A percentile compares a stretch with the other conserved stretches of the same genome.
Evolutionary conservation across 2,113 vertebrate genomes (phyloP).

Genomic region (Neolamprologus brichardi): DNA sequence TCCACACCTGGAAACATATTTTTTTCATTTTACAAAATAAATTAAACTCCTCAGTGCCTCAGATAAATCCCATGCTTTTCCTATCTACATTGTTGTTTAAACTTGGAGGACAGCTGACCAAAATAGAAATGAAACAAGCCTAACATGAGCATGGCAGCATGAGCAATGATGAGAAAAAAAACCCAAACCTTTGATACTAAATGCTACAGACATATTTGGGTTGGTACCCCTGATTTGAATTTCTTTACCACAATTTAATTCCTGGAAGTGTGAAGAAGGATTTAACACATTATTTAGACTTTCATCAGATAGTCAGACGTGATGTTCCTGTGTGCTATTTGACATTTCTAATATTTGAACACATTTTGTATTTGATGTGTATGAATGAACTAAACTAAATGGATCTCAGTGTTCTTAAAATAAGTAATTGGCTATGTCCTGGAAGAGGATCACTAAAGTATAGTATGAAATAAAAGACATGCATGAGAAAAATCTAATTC

Average conservation of each 20-base stretch:
- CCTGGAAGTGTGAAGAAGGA: neutral
- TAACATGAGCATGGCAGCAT: neutral
- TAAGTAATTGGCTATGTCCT: fast-evolving
- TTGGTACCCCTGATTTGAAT: neutral
- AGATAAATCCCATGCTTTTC: neutral
- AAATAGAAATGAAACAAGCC: neutral
- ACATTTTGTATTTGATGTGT: neutral
- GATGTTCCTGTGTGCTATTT: neutral
- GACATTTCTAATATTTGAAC: neutral
- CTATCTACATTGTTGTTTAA: neutral
- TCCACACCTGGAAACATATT: fast-evolving
- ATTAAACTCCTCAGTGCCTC: neutral
- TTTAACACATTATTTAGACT: neutral
- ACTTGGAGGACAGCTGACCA: neutral
- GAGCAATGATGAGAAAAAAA: neutral
- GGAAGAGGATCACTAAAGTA: neutral
- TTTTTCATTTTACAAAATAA: neutral
- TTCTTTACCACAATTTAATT: neutral
- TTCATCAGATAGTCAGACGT: neutral
- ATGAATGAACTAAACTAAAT: neutral
- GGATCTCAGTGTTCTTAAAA: neutral
- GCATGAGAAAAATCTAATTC: neutral
- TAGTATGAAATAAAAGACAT: neutral
- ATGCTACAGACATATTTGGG: neutral
- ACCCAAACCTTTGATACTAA: neutral